Percentiles rank a stretch among this genome's conserved stretches.
These are phyloP conservation scores for Cossypha dichroa DNA, from an alignment of 2,797 vertebrate species.

Conservation along the genomic window DNA sequence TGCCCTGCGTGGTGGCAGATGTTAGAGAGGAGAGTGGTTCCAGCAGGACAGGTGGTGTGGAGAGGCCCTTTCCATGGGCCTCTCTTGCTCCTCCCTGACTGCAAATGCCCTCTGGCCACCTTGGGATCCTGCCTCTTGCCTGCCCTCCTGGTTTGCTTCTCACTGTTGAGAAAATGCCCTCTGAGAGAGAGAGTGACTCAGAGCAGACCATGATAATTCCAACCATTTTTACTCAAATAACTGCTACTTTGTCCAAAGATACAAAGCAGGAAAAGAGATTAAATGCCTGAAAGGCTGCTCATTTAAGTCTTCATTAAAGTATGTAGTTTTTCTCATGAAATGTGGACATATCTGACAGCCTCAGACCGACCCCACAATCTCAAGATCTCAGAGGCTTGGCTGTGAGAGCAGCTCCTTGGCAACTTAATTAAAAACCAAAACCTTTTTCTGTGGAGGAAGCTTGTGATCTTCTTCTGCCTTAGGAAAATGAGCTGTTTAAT, in stretches of 20 bases:
- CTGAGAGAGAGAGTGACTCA: background rate
- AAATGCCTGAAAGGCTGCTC: background rate
- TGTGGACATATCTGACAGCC: rapidly evolving
- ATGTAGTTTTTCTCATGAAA: background rate
- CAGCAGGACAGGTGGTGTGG: background rate
- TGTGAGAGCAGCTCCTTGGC: background rate
- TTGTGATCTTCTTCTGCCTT: constrained; percentile 43
- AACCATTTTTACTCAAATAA: background rate
- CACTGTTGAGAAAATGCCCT: background rate
- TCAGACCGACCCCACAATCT: background rate
- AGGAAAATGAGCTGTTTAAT: constrained; percentile 43
- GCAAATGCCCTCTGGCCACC: background rate
- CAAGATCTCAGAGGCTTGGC: background rate
- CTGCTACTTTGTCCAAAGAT: background rate
- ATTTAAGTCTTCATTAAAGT: background rate
- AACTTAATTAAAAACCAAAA: constrained; percentile 35
- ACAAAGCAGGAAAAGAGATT: background rate
- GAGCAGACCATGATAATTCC: background rate
- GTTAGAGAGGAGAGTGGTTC: background rate
- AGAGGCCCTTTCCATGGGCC: background rate
- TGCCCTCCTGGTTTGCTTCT: background rate
- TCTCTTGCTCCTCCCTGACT: background rate
- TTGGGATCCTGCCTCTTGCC: background rate
- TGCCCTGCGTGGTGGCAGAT: rapidly evolving
- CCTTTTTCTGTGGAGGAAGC: constrained; percentile 25